Conservation (phyloP, 2,113 vertebrate species). For the Labeo rohita region DNA sequence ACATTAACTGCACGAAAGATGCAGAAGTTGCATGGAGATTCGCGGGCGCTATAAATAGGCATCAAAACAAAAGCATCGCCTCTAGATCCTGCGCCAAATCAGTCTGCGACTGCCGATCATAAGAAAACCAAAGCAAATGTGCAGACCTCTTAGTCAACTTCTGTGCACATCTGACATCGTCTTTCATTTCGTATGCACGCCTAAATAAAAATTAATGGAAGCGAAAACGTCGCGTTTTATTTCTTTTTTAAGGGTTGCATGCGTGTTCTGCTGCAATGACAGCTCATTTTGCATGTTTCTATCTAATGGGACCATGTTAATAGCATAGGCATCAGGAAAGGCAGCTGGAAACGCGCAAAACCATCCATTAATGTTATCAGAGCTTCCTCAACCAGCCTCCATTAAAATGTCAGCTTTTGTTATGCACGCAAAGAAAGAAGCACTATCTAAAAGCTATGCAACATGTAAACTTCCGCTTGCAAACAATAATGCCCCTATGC, state of each 20-base stretch:
- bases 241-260: not conserved
- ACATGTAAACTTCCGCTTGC: constrained; percentile 60
- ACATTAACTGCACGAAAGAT: not conserved
- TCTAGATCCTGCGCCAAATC: constrained; percentile 41
- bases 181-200: not conserved
- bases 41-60: constrained; percentile 34
- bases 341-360: constrained; percentile 18
- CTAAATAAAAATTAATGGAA: not conserved
- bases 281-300: not conserved
- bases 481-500: constrained; percentile 64
- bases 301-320: not conserved
- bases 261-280: constrained; percentile 8
- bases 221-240: not conserved
- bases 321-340: not conserved
- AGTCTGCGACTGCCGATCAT: not conserved
- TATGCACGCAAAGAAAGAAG: constrained; percentile 35
- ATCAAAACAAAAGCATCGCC: constrained; percentile 45
- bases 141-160: not conserved
- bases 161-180: not conserved
- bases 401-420: constrained; percentile 67
- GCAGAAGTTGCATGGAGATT: constrained; percentile 13
- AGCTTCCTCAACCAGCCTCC: constrained; percentile 59
- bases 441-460: constrained; percentile 23
- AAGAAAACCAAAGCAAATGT: not conserved
- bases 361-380: constrained; percentile 33